Evolutionary conservation across 64 coral and sea anemone genomes (phyloP).

Genomic region (Anthopleura sola): DNA sequence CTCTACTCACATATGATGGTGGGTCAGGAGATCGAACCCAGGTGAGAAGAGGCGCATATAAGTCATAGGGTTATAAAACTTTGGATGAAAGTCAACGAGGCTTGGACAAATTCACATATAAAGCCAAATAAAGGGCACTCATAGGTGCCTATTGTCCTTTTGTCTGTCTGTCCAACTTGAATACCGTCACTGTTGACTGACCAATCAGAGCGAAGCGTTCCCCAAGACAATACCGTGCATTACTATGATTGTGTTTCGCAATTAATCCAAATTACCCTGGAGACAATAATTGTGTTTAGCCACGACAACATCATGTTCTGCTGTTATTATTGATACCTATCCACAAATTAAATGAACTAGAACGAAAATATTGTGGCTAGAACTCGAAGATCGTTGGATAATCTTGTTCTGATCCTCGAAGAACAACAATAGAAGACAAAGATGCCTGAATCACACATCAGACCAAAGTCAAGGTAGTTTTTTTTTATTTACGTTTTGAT

Average conservation of each 20-base stretch:
- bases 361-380: background rate
- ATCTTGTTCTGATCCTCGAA: no score
- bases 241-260: background rate
- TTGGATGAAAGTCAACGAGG: no score
- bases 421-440: background rate
- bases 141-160: no score
- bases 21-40: no score
- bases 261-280: constrained; percentile 11
- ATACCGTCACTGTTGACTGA: background rate
- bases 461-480: constrained; percentile 3
- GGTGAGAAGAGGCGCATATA: no score
- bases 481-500: background rate
- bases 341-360: background rate
- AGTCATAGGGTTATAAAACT: no score
- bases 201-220: background rate
- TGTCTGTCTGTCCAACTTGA: background rate
- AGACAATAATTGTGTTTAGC: background rate
- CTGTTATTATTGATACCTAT: background rate
- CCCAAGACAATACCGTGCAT: background rate
- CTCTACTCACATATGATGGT: no score
- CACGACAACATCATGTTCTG: background rate
- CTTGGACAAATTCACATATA: no score
- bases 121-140: no score
- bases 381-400: background rate
- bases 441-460: background rate